Evolutionary conservation across 1,140 invertebrate species (phyloP), one percentile per base, ranked within the genome.

Genomic region (Drosophila repleta): DNA sequence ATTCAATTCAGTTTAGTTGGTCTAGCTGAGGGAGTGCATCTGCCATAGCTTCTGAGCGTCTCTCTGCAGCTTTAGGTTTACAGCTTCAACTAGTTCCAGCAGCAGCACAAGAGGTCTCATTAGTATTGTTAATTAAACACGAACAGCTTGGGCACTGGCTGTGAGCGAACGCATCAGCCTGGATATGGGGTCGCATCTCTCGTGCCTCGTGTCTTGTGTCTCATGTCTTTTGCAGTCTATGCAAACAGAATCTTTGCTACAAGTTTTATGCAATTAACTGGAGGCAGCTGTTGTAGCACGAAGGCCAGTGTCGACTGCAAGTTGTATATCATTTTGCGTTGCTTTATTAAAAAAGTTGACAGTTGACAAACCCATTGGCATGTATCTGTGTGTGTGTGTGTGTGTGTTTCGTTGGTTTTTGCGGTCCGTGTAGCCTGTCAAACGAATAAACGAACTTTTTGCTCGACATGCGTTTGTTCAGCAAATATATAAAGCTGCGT

Each of bases 291-390:
- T 26, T 53, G 53, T 26, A 15, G 18, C 10, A 11, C 45, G 32
- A 46, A 13, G 45, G 45, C 18, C 45, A 46, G 41, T 6, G 48
- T 53, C 43, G 55, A 37, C 32, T 46, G 79, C 68, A 85, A 56
- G 35, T 70, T 77, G 63, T 68, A 69, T 74, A 81, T 85, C 68
- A 71, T 79, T 83, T 82, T 87, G 82, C 78, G 56, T 75, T 37
- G 35, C 71, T 84, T 82, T 87, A 87, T 87, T 87, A 87, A 88
- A 87, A 88, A 87, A 88, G 83, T 87, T 77, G 73, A 65, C 83
- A 78, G 78, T 88, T 88, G 83, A 87, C 83, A 87, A 88, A 88
- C 82, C 87, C 83, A 88, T 82, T 71, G 74, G 57, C 57, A 39
- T 57, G 21, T 57, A 21, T 41, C 13, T 61, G 21, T 56, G 7